Base-by-base conservation (phyloP, 2,113 vertebrate species). In the Pardalotus punctatus region DNA sequence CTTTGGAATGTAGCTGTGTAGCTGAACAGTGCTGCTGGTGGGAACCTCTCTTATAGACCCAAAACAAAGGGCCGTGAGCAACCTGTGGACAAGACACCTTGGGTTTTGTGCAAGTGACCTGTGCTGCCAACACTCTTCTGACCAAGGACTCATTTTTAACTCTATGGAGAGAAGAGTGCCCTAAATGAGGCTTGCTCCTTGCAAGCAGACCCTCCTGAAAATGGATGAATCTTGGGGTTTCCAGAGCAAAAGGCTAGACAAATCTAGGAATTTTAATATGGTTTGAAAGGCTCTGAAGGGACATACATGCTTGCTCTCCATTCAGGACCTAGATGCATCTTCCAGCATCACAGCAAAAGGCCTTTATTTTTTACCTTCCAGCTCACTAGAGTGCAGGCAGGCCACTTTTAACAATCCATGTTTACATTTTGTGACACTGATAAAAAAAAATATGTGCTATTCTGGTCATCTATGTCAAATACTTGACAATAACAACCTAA, bases 111-210 rank as follows among this genome's bases (percentile, higher is more conserved):
- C 9, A 5, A 5, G 48, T 24, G 28, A 22, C 25, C 40, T 69
- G 38, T 81, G 48, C 72, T 90, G 65, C 35, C 47, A 73, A 8
- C 17, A 10, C 9, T 28, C 12, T 31, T 28, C 48, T 69, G 24
- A 29, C 3, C 53, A 58, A 16, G 47, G 14, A 17, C n/a, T 79
- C 1, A 3, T 70, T 73, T 60, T 51, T 33, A 73, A 24, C 38
- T 45, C 7, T 11, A 50, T 0, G 0, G 14, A 78, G 17, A 70
- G 31, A 71, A 19, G 5, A 48, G 17, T 2, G 1, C 35, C 60
- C 51, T 78, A 40, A 53, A 36, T 1, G 1, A 81, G 4, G 35
- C 36, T 40, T 31, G 7, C 12, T 81, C 12, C 56, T 29, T 47
- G 47, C 25, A 70, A 66, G 35, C 11, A 79, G 13, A 56, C 10